Percentiles rank a stretch among this genome's conserved stretches.
phyloP scores from a whole-genome alignment of 1,140 invertebrate species.

The Thaumatotibia leucotreta region DNA sequence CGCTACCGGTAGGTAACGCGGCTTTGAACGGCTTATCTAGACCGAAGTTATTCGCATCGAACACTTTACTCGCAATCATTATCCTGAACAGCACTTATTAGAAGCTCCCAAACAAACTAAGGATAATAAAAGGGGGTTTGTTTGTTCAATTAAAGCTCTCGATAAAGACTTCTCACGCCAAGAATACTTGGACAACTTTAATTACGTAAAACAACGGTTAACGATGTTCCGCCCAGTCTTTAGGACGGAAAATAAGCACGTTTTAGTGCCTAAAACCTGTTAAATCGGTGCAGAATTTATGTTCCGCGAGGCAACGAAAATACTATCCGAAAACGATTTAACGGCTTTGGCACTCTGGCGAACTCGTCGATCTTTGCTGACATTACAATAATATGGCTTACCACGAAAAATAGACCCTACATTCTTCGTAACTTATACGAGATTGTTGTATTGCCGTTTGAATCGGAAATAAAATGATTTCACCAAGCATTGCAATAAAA shows the following conservation, averaged over 20 bases:
- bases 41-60: background rate
- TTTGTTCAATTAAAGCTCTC: slow-evolving; percentile 1
- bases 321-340: background rate
- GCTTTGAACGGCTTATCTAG: background rate
- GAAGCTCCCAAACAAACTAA: background rate
- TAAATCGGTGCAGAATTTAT: background rate
- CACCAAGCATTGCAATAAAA: too few relatives aligned
- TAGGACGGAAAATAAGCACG: background rate
- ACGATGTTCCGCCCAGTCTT: background rate
- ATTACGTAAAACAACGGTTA: slow-evolving; percentile 2
- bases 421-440: background rate
- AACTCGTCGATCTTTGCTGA: background rate
- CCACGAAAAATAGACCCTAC: background rate
- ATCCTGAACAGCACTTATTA: slow-evolving; percentile 1
- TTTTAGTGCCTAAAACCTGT: background rate
- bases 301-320: background rate
- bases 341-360: background rate
- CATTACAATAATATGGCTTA: background rate
- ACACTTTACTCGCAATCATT: background rate
- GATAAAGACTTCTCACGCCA: background rate
- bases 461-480: background rate
- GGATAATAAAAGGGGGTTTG: slow-evolving; percentile 8
- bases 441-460: background rate
- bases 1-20: background rate
- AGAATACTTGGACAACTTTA: slow-evolving; percentile 6